Evolutionary conservation across 2,888 invertebrate genomes (phyloP).

Genomic region (Dendrolimus houi): DNA sequence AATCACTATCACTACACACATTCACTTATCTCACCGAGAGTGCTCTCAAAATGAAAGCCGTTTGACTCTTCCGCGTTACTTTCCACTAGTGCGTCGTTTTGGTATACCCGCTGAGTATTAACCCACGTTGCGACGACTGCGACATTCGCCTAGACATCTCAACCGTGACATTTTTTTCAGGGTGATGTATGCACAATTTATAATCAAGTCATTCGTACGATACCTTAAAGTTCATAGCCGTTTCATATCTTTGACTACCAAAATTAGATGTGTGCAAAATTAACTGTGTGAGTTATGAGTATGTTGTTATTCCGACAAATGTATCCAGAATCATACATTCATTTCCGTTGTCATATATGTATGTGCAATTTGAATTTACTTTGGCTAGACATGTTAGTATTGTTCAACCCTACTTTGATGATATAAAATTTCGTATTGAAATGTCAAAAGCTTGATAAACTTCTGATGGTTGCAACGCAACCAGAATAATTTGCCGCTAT

Average conservation of each 20-base stretch:
- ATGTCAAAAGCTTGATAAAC: conserved; percentile 55
- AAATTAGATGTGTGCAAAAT: too few species aligned
- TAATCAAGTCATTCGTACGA: too few species aligned
- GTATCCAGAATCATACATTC: too few species aligned
- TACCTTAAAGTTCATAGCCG: too few species aligned
- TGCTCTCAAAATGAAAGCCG: not conserved
- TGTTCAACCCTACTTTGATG: conserved; percentile 40
- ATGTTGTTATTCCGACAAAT: too few species aligned
- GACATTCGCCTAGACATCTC: conserved; percentile 40
- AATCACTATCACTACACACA: not conserved
- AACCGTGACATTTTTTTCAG: conserved; percentile 64
- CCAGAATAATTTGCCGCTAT: conserved; percentile 42
- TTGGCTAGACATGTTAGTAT: conserved; percentile 2
- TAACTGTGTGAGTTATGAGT: too few species aligned
- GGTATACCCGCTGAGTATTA: conserved; percentile 19
- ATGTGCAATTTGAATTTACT: not conserved
- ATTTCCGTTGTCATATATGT: too few species aligned
- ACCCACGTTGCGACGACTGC: conserved; percentile 24
- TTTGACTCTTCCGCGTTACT: conserved; percentile 24
- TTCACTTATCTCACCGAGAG: not conserved
- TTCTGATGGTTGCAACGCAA: conserved; percentile 46
- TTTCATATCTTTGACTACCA: too few species aligned
- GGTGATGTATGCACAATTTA: conserved; percentile 43
- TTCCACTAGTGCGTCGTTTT: conserved; percentile 29
- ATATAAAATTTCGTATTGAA: conserved; percentile 44